Evolutionary conservation across 2,888 invertebrate species (phyloP).

Genomic region (Disparrhopalites patrizii): DNA sequence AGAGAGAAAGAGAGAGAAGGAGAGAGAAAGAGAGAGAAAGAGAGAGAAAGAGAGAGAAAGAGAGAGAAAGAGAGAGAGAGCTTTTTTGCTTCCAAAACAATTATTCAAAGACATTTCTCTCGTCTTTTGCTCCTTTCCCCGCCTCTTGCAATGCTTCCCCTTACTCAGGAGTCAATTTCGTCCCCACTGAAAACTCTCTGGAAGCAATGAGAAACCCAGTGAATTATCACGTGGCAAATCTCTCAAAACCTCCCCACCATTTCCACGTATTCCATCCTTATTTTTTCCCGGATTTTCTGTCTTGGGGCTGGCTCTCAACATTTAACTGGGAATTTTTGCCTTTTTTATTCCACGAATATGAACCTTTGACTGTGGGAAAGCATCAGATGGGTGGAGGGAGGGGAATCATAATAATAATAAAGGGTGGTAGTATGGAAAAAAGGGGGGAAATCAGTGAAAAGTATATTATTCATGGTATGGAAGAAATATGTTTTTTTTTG

Average conservation of each 20-base stretch:
- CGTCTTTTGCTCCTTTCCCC: not conserved
- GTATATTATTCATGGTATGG: constrained; percentile 2
- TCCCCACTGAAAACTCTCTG: not conserved
- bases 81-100: constrained; percentile 14
- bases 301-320: constrained; percentile 2
- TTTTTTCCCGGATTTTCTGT: not conserved
- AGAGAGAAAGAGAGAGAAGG: too few species aligned
- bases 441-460: not conserved
- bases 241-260: not conserved
- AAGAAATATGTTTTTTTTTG: too few species aligned
- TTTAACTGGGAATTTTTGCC: not conserved
- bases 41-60: too few species aligned
- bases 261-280: not conserved
- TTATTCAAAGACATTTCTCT: constrained; percentile 14
- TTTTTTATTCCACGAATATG: not conserved
- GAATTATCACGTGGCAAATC: constrained; percentile 26
- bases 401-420: not conserved
- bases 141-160: not conserved
- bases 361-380: not conserved
- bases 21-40: too few species aligned
- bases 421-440: not conserved
- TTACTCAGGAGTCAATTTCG: not conserved
- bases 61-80: too few species aligned
- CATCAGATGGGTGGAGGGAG: not conserved
- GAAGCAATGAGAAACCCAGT: constrained; percentile 10